These are phyloP conservation scores for Cataglyphis albicans DNA, from an alignment of 2,888 invertebrate species.

Conservation along the genomic window DNA sequence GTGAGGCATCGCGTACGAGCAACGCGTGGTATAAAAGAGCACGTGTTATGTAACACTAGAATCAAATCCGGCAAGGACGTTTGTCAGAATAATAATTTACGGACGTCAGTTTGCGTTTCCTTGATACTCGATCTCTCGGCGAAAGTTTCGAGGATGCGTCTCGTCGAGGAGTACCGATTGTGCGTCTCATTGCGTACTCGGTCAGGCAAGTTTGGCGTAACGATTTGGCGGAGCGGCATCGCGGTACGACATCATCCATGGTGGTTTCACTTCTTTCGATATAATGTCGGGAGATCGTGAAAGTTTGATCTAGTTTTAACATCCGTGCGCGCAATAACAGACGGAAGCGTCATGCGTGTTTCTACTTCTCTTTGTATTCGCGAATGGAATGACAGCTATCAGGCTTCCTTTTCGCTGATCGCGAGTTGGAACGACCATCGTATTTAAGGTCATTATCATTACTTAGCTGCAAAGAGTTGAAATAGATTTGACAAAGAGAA, in stretches of 20 bases:
- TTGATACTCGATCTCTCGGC: not conserved
- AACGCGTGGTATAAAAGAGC: not conserved
- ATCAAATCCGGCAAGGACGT: conserved; percentile 32
- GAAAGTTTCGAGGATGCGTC: conserved; percentile 24
- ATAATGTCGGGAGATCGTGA: conserved; percentile 67
- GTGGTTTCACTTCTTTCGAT: conserved; percentile 70
- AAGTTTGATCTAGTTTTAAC: conserved; percentile 67
- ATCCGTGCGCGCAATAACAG: conserved; percentile 51
- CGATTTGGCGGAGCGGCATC: not conserved
- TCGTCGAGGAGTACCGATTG: not conserved
- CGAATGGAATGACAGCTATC: conserved; percentile 67
- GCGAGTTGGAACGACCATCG: conserved; percentile 35
- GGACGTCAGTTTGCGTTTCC: conserved; percentile 13
- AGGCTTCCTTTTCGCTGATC: conserved; percentile 59
- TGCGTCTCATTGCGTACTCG: conserved; percentile 10
- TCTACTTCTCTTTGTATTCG: conserved; percentile 22
- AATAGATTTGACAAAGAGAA: conserved; percentile 1
- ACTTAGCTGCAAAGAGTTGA: conserved; percentile 20
- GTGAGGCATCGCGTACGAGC: not conserved
- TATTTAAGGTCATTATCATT: conserved; percentile 65
- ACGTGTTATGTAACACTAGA: conserved; percentile 7
- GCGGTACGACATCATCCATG: not conserved
- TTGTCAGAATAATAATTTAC: conserved; percentile 31
- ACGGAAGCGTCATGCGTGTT: conserved; percentile 61
- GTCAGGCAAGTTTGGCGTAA: conserved; percentile 24